phyloP scores from a whole-genome alignment of 2,113 vertebrate genomes.

The Plotosus lineatus region DNA sequence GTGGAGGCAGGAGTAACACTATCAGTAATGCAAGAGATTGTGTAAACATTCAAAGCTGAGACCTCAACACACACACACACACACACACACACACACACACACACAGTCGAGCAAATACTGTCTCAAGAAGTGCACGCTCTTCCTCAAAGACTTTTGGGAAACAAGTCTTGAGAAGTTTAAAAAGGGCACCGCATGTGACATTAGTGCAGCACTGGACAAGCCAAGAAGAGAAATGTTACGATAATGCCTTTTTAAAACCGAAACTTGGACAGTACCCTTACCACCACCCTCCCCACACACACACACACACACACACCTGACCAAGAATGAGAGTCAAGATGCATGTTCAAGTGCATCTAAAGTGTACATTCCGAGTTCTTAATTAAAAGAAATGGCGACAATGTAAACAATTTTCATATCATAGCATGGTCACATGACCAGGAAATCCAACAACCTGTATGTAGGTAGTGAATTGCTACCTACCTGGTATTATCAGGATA shows the following conservation, averaged over 20 bases:
- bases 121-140: not conserved
- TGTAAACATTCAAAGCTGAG: not conserved
- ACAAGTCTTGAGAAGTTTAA: not conserved
- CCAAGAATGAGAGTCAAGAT: no score
- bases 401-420: no score
- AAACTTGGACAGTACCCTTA: not conserved
- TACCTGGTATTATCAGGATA: no score
- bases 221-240: no score
- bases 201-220: not conserved
- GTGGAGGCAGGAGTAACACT: slow-evolving; percentile 8
- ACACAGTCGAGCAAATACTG: not conserved
- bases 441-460: not conserved
- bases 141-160: slow-evolving; percentile 1
- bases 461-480: no score
- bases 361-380: not conserved
- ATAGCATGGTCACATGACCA: not conserved
- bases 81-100: not conserved
- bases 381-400: no score
- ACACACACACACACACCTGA: no score
- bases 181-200: not conserved
- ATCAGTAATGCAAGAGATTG: slow-evolving; percentile 6
- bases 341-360: no score
- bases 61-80: not conserved
- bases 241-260: no score
- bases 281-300: not conserved